Conservation (phyloP, 2,797 vertebrate species). For the Amblyraja radiata region DNA sequence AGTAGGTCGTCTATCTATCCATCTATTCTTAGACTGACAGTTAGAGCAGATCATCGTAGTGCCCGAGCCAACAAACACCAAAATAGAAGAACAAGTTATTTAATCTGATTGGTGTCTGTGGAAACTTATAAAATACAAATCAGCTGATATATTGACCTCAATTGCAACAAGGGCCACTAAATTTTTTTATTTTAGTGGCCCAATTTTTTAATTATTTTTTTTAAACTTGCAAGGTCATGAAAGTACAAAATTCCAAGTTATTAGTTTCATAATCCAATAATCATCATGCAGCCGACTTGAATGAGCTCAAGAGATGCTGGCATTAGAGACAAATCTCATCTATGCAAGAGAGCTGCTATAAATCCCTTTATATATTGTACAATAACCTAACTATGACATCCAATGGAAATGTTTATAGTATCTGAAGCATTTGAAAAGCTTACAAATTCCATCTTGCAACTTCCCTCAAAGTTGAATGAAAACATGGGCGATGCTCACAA, state of each 20-base stretch:
- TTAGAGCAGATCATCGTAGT: background rate
- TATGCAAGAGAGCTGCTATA: background rate
- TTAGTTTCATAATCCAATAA: background rate
- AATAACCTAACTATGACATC: background rate
- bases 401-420: background rate
- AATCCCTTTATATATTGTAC: background rate
- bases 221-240: background rate
- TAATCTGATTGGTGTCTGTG: background rate
- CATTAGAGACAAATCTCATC: background rate
- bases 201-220: background rate
- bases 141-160: background rate
- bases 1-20: background rate
- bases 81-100: background rate
- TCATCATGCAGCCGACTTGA: no score
- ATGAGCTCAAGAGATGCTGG: background rate
- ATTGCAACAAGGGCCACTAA: background rate
- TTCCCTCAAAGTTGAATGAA: no score
- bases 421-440: background rate
- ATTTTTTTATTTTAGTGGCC: background rate
- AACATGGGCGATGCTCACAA: no score
- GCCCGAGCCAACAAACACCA: background rate
- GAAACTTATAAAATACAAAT: background rate
- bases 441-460: background rate
- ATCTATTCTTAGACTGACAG: background rate
- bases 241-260: background rate